Conservation (phyloP, 2,888 invertebrate genomes). For the Aleiodes alternator region DNA sequence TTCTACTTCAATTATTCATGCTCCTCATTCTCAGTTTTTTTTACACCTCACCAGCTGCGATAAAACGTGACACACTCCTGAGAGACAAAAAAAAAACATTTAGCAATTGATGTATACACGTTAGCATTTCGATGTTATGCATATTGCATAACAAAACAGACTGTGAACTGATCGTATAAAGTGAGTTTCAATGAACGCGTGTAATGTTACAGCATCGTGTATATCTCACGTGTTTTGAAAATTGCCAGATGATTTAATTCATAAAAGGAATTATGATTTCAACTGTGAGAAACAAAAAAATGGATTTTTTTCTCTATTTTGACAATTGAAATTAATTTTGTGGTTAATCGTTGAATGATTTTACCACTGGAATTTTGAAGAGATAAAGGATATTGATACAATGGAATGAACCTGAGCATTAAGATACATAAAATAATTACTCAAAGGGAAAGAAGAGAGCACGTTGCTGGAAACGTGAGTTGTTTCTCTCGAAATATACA, state of each 20-base stretch:
- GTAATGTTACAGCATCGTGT: conserved; percentile 41
- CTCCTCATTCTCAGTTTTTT: not conserved
- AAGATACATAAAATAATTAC: conserved; percentile 17
- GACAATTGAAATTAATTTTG: not conserved
- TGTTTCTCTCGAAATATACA: conserved; percentile 4
- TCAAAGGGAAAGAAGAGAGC: not conserved
- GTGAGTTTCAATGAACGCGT: conserved; percentile 31
- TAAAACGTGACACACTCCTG: conserved; percentile 21
- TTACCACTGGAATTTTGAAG: too few relatives aligned
- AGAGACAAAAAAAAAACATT: not conserved
- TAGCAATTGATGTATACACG: conserved; percentile 20
- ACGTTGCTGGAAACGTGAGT: conserved; percentile 27
- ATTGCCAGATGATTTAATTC: conserved; percentile 3
- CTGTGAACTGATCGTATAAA: conserved; percentile 15
- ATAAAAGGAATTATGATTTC: conserved; percentile 10
- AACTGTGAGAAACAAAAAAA: not conserved
- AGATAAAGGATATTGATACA: too few relatives aligned
- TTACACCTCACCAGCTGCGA: not conserved
- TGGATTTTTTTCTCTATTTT: too few relatives aligned
- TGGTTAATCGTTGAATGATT: too few relatives aligned
- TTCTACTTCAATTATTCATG: not conserved
- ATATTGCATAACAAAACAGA: conserved; percentile 44
- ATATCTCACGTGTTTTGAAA: conserved; percentile 41
- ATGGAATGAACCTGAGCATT: not conserved
- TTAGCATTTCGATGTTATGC: not conserved